Evolutionary conservation across 2,888 invertebrate species (phyloP), one percentile per base, ranked within the genome.

Genomic region (Tiliacea citrago): DNA sequence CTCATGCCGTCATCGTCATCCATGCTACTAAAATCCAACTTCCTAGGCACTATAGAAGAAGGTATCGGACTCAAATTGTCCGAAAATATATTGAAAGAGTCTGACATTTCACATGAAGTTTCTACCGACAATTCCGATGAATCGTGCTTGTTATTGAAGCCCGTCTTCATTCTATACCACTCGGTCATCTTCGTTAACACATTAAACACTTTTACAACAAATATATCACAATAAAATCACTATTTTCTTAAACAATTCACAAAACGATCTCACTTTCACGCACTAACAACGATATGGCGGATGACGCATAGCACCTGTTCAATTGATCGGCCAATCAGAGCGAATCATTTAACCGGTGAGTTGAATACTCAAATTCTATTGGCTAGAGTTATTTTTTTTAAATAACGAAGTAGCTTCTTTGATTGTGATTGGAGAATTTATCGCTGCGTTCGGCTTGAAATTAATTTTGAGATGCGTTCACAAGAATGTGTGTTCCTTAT

Each of bases 41-140:
- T 97, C 87, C 97, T 96, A 18, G 97, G 97, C 89, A 97, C 95
- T 86, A 97, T 96, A 75, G 94, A 91, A 77, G 94, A 93, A 73
- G 96, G 96, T 86, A 97, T 96, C 60, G 97, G 97, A 87, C 97
- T 97, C 83, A 97, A 93, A 92, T 97, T 97, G 75, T 96, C 97
- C 85, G 97, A 97, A 89, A 97, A 96, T 88, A 94, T 92, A 89
- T 97, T 97, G 88, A 97, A 97, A 45, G 96, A 94, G 91, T 97
- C 97, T 91, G 97, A 97, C 94, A 97, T 97, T 93, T 97, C 97
- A 94, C 97, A 97, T 83, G 97, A 97, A 86, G 95, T 97, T 94
- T 97, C 97, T 87, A 95, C 96, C 79, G 97, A 97, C 85, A 97
- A 92, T 92, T 97, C 97, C 79, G 97, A 97, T 77, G 97, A 96